Evolutionary conservation across 2,113 vertebrate genomes (phyloP), one percentile per base, ranked within the genome.

Genomic region (Chrysemys picta): DNA sequence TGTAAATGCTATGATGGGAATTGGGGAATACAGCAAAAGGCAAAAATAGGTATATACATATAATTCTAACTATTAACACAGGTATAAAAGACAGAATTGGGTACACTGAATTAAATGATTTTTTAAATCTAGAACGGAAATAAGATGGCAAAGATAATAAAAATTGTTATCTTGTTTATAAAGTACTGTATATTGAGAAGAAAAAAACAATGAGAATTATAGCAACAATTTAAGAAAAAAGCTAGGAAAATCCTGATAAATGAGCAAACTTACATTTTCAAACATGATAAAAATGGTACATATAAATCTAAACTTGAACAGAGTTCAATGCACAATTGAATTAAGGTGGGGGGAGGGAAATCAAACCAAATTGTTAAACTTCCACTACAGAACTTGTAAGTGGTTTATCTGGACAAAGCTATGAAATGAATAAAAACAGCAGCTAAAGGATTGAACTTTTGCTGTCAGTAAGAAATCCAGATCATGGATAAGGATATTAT

Each of bases 381-480:
- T 94, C 21, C 52, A 79, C 87, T 93, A 57, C 0, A 82, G 87
- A 91, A 91, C 27, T 92, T 79, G 29, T 42, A 90, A 83, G 69
- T 8, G n/a, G 84, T 94, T 92, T 94, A 85, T 93, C 65, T 72
- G 88, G 72, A 91, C 81, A 93, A 65, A 89, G 78, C 45, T 17
- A 72, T 76, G 81, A 87, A 94, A 89, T 82, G 1, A 93, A 93
- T 89, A 93, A 91, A 4, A 90, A 80, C 52, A 84, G 79, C 14
- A 85, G 65, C 69, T 25, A 52, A 96, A 91, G 87, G 82, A 93
- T 57, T 78, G 89, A 87, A 91, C 79, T 82, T 97, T 49, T 95
- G 56, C 89, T 93, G 79, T 95, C 94, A 97, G 94, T 90, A 94
- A 93, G 95, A 97, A 94, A 90, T 80, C 79, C 84, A 57, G 85